Percentiles rank a stretch among this genome's conserved stretches.
Conservation (phyloP, 2,113 vertebrate species). For the Menura novaehollandiae region DNA sequence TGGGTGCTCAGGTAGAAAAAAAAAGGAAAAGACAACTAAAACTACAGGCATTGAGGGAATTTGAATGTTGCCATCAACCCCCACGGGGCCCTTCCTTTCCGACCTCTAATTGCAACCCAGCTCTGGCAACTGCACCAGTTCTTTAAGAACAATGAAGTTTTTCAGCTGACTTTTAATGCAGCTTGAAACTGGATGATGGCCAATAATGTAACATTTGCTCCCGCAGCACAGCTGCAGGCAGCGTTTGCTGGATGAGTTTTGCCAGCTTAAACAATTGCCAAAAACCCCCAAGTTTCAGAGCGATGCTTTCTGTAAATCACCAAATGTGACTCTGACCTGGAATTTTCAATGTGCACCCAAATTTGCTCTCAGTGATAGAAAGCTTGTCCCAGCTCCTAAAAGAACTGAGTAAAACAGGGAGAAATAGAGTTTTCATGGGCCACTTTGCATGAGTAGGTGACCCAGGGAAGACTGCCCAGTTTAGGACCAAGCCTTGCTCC, state of each 20-base stretch:
- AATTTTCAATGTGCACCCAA: background rate
- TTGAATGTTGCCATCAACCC: background rate
- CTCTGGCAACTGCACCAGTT: slow-evolving; percentile 13
- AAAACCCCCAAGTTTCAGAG: background rate
- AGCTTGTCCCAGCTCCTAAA: background rate
- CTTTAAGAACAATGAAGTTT: slow-evolving; percentile 58
- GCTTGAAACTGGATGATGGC: slow-evolving; percentile 27
- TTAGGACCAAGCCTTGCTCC: slow-evolving; percentile 12
- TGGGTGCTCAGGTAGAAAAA: background rate
- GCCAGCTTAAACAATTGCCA: background rate
- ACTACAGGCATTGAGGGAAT: background rate
- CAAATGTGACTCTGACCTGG: background rate
- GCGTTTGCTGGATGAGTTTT: background rate
- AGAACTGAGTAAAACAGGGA: background rate
- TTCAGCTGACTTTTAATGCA: slow-evolving; percentile 62
- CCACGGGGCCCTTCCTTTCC: background rate
- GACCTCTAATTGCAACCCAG: background rate
- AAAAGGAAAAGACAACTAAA: background rate
- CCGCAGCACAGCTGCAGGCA: slow-evolving; percentile 41
- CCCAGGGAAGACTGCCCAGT: background rate
- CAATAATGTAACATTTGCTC: slow-evolving; percentile 16
- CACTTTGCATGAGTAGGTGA: background rate
- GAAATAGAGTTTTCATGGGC: background rate
- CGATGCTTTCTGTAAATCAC: background rate
- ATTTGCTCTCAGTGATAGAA: background rate